phyloP scores from a whole-genome alignment of 2,113 vertebrate species.

The Psittacus erithacus region DNA sequence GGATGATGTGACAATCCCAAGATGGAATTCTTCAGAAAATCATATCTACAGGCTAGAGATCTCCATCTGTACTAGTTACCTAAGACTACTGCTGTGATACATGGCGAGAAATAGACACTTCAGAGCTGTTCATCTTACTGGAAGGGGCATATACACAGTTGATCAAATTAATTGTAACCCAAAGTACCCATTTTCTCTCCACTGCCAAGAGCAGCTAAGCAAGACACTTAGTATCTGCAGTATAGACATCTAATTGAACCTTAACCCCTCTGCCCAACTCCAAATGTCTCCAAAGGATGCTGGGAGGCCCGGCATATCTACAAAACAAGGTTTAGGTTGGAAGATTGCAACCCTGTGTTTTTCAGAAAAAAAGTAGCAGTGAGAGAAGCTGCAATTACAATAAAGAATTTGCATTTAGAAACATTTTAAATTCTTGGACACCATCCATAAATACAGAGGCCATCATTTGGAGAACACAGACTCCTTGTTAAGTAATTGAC shows the following conservation, averaged over 20 bases:
- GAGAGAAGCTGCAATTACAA: neutral
- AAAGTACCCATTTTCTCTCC: neutral
- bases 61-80: neutral
- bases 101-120: neutral
- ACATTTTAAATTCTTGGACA: neutral
- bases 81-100: neutral
- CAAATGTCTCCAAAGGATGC: neutral
- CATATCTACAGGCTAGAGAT: neutral
- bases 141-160: neutral
- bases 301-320: neutral
- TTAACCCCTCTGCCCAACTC: neutral
- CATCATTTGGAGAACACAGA: neutral
- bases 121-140: neutral
- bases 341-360: neutral
- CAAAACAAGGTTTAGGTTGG: neutral
- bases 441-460: neutral
- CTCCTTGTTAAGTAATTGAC: neutral
- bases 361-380: neutral
- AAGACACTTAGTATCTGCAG: neutral
- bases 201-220: neutral
- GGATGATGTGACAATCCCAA: neutral
- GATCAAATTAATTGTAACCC: neutral
- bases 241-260: neutral
- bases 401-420: neutral
- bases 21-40: neutral